phyloP scores from a whole-genome alignment of 2,113 vertebrate species.

The Tragulus kanchil region DNA sequence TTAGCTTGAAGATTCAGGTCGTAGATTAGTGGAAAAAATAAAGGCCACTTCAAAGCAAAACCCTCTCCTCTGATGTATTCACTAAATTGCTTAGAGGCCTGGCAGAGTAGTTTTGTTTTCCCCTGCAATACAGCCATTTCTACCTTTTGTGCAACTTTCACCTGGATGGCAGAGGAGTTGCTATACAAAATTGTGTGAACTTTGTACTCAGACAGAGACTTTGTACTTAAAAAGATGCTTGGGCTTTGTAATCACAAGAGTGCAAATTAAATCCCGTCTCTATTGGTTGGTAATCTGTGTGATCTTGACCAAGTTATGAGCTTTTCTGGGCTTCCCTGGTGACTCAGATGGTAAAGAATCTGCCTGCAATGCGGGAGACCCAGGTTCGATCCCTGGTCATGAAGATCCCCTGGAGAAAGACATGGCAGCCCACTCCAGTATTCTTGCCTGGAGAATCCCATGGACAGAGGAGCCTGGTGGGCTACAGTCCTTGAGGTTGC shows the following conservation, averaged over 20 bases:
- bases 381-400: background rate
- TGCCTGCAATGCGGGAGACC: background rate
- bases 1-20: background rate
- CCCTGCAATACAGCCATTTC: background rate
- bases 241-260: background rate
- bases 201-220: background rate
- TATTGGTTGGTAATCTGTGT: background rate
- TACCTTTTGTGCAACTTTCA: background rate
- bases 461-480: background rate
- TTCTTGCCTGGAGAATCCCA: background rate
- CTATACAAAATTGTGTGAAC: background rate
- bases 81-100: background rate
- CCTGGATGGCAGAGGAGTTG: background rate
- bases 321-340: background rate
- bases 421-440: background rate
- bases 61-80: background rate
- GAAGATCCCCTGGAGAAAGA: background rate
- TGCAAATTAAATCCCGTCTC: background rate
- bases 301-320: background rate
- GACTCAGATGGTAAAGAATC: background rate
- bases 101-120: background rate
- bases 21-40: background rate
- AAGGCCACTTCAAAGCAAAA: background rate
- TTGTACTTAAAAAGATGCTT: background rate
- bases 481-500: background rate